Evolutionary conservation across 1,140 invertebrate species (phyloP).

Genomic region (Camponotus pennsylvanicus): DNA sequence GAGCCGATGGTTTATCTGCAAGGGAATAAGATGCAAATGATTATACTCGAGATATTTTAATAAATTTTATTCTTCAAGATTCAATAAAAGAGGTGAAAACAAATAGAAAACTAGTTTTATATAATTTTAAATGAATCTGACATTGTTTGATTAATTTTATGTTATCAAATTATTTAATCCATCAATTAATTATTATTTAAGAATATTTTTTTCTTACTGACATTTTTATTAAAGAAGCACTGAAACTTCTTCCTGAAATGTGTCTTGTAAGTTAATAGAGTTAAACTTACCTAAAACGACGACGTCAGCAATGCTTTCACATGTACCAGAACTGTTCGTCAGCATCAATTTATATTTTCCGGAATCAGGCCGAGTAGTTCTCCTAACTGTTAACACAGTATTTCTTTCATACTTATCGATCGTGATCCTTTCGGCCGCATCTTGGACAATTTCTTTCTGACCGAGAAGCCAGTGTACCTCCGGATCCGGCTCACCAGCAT

Average conservation of each 20-base stretch:
- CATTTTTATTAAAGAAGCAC: neutral
- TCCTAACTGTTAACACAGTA: conserved; percentile 95
- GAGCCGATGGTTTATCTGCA: conserved; percentile 94
- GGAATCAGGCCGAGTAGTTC: conserved; percentile 94
- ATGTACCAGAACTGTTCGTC: conserved; percentile 94
- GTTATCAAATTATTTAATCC: no score
- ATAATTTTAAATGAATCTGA: no score
- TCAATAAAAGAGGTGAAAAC: neutral
- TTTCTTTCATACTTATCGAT: conserved; percentile 97
- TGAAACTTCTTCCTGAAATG: neutral
- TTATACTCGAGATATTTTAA: neutral
- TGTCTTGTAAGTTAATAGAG: neutral
- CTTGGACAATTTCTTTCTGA: conserved; percentile 91
- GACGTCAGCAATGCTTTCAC: conserved; percentile 94
- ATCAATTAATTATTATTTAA: no score
- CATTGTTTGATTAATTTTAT: no score
- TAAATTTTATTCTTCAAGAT: neutral
- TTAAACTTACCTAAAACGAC: conserved; percentile 92
- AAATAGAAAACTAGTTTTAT: neutral
- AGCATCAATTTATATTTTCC: conserved; percentile 95
- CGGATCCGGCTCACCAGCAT: conserved; percentile 97
- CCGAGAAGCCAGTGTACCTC: conserved; percentile 94
- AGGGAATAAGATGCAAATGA: conserved; percentile 23
- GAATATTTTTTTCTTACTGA: no score
- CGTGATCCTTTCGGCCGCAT: conserved; percentile 90